A percentile compares a stretch with the other conserved stretches of the same genome.
Evolutionary conservation across 2,797 vertebrate genomes (phyloP).

Genomic region (Ctenochaetus hawaiiensis): DNA sequence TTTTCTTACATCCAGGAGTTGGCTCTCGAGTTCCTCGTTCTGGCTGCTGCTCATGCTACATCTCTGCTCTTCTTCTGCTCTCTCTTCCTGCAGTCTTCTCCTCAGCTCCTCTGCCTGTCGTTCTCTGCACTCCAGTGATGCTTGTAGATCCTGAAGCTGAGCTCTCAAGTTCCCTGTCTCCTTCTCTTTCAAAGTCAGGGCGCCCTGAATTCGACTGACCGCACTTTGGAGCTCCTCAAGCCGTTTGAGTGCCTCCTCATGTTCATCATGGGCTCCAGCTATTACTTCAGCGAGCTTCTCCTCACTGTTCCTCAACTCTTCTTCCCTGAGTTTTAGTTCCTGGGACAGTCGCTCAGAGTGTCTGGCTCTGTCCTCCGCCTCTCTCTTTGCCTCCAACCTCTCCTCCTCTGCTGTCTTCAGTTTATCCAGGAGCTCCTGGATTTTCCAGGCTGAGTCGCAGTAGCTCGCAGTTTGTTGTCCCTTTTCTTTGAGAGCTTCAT

Average conservation of each 20-base stretch:
- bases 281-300: slow-evolving; percentile 75
- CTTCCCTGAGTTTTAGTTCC: slow-evolving; percentile 86
- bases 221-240: slow-evolving; percentile 84
- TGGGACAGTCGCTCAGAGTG: slow-evolving; percentile 80
- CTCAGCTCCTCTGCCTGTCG: slow-evolving; percentile 83
- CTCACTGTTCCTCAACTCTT: slow-evolving; percentile 79
- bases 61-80: slow-evolving; percentile 69
- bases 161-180: slow-evolving; percentile 86
- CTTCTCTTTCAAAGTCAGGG: slow-evolving; percentile 85
- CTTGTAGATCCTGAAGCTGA: slow-evolving; percentile 86
- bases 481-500: slow-evolving; percentile 76
- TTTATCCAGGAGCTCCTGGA: slow-evolving; percentile 86
- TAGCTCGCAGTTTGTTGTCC: slow-evolving; percentile 79
- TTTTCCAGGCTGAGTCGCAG: slow-evolving; percentile 82
- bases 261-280: slow-evolving; percentile 77
- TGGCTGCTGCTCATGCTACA: slow-evolving; percentile 49
- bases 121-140: slow-evolving; percentile 82
- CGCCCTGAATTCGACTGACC: slow-evolving; percentile 82
- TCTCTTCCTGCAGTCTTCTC: slow-evolving; percentile 71
- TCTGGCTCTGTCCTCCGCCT: slow-evolving; percentile 73
- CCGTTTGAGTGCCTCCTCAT: slow-evolving; percentile 68
- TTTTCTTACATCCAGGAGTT: slow-evolving; percentile 78
- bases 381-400: slow-evolving; percentile 77
- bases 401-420: slow-evolving; percentile 84
- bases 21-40: slow-evolving; percentile 76